These are phyloP conservation scores for Tolypeutes matacus DNA, from an alignment of 2,797 vertebrate genomes.

Conservation along the genomic window DNA sequence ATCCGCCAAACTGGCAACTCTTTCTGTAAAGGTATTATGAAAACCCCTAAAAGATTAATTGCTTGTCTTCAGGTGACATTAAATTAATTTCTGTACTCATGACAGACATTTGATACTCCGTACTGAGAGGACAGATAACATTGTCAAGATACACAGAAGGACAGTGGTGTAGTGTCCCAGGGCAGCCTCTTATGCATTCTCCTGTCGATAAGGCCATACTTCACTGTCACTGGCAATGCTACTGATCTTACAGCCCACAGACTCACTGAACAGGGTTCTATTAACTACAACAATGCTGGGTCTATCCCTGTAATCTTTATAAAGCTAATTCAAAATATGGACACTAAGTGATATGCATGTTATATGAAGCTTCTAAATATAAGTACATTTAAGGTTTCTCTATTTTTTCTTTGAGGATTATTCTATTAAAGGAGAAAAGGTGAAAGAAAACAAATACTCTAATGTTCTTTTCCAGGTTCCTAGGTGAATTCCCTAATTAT, in stretches of 20 bases:
- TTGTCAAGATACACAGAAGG: slow-evolving; percentile 94
- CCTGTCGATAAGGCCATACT: slow-evolving; percentile 89
- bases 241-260: slow-evolving; percentile 87
- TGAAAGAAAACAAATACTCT: not conserved
- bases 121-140: slow-evolving; percentile 96
- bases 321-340: slow-evolving; percentile 80
- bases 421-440: not conserved
- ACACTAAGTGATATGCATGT: slow-evolving; percentile 74
- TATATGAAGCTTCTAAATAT: slow-evolving; percentile 62
- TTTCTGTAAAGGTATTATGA: slow-evolving; percentile 99
- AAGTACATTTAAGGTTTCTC: not conserved
- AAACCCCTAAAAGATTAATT: slow-evolving; percentile 97
- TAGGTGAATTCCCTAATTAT: not conserved
- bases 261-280: slow-evolving; percentile 92
- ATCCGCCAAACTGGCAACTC: slow-evolving; percentile 97
- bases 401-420: not conserved
- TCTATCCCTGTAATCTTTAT: slow-evolving; percentile 87
- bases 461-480: not conserved
- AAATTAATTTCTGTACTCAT: slow-evolving; percentile 95
- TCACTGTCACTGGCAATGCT: slow-evolving; percentile 88
- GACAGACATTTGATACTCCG: slow-evolving; percentile 93
- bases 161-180: slow-evolving; percentile 93
- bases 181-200: slow-evolving; percentile 92
- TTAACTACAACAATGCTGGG: slow-evolving; percentile 91
- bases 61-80: slow-evolving; percentile 97